These are phyloP conservation scores for Coptotermes formosanus DNA, from an alignment of 1,140 invertebrate species.

Conservation along the genomic window DNA sequence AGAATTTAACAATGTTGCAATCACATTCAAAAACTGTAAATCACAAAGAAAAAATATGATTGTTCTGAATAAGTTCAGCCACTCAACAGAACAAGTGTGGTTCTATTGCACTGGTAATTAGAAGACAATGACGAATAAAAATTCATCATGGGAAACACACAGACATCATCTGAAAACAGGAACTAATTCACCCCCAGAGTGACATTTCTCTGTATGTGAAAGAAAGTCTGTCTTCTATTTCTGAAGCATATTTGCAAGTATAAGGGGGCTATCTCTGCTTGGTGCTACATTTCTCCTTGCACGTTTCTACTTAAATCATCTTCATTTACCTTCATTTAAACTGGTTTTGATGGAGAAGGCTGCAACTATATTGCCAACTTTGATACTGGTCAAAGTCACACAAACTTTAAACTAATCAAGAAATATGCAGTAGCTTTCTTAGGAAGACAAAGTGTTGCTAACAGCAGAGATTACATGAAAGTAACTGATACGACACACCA, in stretches of 20 bases:
- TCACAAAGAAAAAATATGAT: not conserved
- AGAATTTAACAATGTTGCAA: not conserved
- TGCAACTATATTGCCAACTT: not conserved
- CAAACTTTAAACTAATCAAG: not conserved
- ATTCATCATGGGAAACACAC: not conserved
- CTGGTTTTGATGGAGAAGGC: not conserved
- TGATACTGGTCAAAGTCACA: not conserved
- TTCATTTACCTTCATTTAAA: not conserved
- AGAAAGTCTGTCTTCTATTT: too few relatives aligned
- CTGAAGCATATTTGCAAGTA: not conserved
- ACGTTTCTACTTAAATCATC: not conserved
- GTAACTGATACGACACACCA: too few relatives aligned
- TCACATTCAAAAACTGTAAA: not conserved
- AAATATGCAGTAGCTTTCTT: not conserved
- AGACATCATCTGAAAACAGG: not conserved
- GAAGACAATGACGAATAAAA: not conserved
- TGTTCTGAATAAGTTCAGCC: not conserved
- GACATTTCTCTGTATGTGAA: too few relatives aligned
- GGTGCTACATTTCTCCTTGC: not conserved
- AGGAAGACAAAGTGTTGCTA: slow-evolving; percentile 4
- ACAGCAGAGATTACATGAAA: not conserved
- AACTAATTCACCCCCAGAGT: not conserved
- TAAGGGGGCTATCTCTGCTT: not conserved
- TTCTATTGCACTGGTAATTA: not conserved
- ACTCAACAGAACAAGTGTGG: not conserved